Conservation (phyloP, 2,888 invertebrate species). For the Baronia brevicornis region DNA sequence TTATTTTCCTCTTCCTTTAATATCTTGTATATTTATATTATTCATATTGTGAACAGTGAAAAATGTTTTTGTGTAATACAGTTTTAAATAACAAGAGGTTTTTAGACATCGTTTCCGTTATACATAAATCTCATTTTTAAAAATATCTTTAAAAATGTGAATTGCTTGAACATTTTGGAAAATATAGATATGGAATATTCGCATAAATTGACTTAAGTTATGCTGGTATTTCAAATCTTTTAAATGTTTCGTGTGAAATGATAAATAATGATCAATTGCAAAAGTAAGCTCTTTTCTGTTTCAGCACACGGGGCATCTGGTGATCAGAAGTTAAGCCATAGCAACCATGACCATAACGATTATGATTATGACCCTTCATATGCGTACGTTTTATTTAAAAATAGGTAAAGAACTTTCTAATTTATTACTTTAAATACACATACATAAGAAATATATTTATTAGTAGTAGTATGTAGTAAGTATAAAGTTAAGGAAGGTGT, state of each 20-base stretch:
- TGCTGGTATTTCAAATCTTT: constrained; percentile 4
- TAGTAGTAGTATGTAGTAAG: no score
- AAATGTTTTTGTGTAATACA: no score
- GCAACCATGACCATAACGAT: constrained; percentile 68
- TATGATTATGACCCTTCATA: constrained; percentile 84
- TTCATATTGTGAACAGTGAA: no score
- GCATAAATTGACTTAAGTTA: background rate
- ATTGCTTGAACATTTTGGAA: no score
- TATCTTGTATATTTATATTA: constrained; percentile 17
- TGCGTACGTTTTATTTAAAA: constrained; percentile 85
- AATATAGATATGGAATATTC: constrained; percentile 3
- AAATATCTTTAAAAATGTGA: no score
- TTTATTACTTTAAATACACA: no score
- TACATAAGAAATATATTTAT: no score
- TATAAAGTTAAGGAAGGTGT: no score
- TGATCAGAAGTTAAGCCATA: constrained; percentile 33
- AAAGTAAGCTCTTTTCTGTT: constrained; percentile 27
- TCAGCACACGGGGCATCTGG: constrained; percentile 42
- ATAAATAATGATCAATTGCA: background rate
- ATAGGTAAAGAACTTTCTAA: no score
- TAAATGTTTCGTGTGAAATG: constrained; percentile 1
- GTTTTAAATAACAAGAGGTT: no score
- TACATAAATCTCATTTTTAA: no score
- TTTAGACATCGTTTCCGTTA: no score
- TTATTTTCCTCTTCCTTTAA: constrained; percentile 14